Conservation (phyloP, 1,140 invertebrate genomes). For the Drosophila sp. region DNA sequence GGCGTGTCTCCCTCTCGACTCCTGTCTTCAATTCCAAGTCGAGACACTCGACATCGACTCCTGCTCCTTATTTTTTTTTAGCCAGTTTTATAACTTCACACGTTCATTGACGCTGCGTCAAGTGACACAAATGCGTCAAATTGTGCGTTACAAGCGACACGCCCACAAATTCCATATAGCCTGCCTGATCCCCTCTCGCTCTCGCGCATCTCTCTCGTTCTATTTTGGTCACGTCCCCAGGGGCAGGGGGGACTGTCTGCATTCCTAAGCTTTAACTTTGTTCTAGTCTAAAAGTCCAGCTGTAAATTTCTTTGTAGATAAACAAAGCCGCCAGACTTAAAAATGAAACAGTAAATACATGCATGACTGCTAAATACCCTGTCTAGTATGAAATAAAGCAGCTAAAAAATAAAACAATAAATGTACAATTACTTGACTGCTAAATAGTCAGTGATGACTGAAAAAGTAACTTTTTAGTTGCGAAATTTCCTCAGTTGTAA, state of each 20-base stretch:
- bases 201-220: background rate
- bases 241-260: conserved; percentile 14
- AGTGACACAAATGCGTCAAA: conserved; percentile 66
- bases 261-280: conserved; percentile 45
- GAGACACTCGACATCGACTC: conserved; percentile 14
- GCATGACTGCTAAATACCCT: background rate
- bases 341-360: background rate
- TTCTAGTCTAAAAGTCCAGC: conserved; percentile 35
- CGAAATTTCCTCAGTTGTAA: too few species aligned
- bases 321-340: conserved; percentile 36
- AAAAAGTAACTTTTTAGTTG: too few species aligned
- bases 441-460: background rate
- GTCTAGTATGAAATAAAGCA: background rate
- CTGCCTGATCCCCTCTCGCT: background rate
- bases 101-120: conserved; percentile 38
- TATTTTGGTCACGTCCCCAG: conserved; percentile 52
- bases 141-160: conserved; percentile 73
- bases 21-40: background rate
- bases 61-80: background rate
- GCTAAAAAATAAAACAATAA: background rate
- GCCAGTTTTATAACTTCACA: conserved; percentile 47
- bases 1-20: conserved; percentile 6
- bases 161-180: conserved; percentile 44
- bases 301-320: conserved; percentile 7
- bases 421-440: too few species aligned